phyloP scores from a whole-genome alignment of 1,140 invertebrate genomes.

The Drosophila sp. region DNA sequence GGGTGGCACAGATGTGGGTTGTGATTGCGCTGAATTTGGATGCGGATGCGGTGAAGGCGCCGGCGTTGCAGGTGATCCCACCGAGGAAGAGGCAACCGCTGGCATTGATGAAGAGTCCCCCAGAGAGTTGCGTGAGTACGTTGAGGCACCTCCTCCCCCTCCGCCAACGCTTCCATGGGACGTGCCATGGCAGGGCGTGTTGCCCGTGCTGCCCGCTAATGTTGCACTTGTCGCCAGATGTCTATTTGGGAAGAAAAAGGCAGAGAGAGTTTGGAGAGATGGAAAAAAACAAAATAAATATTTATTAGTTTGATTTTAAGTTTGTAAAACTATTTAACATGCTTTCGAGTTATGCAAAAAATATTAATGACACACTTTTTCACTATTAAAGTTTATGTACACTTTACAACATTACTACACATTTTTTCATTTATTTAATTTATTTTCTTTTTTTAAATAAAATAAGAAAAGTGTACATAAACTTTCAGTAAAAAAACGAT shows the following conservation, averaged over 20 bases:
- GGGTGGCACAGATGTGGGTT: conserved; percentile 90
- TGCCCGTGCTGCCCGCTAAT: conserved; percentile 53
- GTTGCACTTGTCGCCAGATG: conserved; percentile 62
- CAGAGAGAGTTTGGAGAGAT: not conserved
- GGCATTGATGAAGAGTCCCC: conserved; percentile 84
- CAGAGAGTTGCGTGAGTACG: conserved; percentile 88
- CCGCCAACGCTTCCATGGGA: conserved; percentile 17
- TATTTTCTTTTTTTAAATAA: too few species aligned
- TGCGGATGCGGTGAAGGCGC: conserved; percentile 91
- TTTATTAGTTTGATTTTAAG: not conserved
- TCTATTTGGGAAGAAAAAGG: conserved; percentile 29
- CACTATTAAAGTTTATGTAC: too few species aligned
- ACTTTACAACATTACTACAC: too few species aligned
- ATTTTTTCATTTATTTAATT: too few species aligned
- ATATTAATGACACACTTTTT: too few species aligned
- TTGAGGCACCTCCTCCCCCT: conserved; percentile 85
- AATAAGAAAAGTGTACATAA: too few species aligned
- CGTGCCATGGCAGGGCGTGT: conserved; percentile 13
- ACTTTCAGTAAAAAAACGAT: not conserved
- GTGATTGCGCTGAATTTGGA: conserved; percentile 89
- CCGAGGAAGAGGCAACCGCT: conserved; percentile 86
- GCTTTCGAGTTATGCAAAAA: conserved; percentile 11
- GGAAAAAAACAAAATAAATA: too few species aligned
- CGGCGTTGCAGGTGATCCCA: conserved; percentile 89
- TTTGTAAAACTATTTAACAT: not conserved